A percentile compares a stretch with the other conserved stretches of the same genome.
Evolutionary conservation across 2,797 vertebrate species (phyloP).

Genomic region (Gouania willdenowi): DNA sequence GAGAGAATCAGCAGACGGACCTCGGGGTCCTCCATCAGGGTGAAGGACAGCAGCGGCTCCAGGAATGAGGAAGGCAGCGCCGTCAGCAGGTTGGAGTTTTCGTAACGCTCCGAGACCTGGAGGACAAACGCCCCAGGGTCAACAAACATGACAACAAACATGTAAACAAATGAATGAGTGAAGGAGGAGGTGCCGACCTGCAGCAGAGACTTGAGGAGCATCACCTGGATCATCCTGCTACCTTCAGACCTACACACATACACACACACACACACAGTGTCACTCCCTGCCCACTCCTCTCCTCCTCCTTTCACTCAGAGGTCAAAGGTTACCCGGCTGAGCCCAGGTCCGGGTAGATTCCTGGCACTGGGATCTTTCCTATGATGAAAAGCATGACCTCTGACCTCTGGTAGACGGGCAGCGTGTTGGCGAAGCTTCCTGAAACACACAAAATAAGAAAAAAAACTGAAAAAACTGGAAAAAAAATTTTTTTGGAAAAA

Average conservation of each 20-base stretch:
- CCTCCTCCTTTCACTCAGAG: background rate
- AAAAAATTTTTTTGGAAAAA: too few relatives aligned
- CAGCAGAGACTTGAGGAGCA: slow-evolving; percentile 89
- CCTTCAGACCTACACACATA: slow-evolving; percentile 77
- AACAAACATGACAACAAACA: too few relatives aligned
- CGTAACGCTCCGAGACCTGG: slow-evolving; percentile 80
- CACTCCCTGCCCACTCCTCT: too few relatives aligned
- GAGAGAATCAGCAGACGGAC: slow-evolving; percentile 86
- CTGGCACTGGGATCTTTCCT: slow-evolving; percentile 88
- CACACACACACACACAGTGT: background rate
- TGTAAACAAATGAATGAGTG: too few relatives aligned
- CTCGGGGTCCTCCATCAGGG: slow-evolving; percentile 87
- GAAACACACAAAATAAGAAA: background rate
- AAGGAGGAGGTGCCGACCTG: slow-evolving; percentile 70
- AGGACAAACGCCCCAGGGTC: too few relatives aligned
- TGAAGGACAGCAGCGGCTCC: slow-evolving; percentile 83
- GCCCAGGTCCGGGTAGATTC: slow-evolving; percentile 79
- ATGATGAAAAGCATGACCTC: slow-evolving; percentile 96
- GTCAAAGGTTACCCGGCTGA: slow-evolving; percentile 71
- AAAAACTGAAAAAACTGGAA: too few relatives aligned
- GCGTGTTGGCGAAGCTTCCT: slow-evolving; percentile 88
- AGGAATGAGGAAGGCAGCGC: slow-evolving; percentile 86
- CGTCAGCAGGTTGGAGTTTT: slow-evolving; percentile 85
- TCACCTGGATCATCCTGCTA: slow-evolving; percentile 88
- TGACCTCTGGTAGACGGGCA: slow-evolving; percentile 89